Percentiles rank a stretch among this genome's conserved stretches.
phyloP scores from a whole-genome alignment of 1,140 invertebrate species.

The Sinonovacula constricta region DNA sequence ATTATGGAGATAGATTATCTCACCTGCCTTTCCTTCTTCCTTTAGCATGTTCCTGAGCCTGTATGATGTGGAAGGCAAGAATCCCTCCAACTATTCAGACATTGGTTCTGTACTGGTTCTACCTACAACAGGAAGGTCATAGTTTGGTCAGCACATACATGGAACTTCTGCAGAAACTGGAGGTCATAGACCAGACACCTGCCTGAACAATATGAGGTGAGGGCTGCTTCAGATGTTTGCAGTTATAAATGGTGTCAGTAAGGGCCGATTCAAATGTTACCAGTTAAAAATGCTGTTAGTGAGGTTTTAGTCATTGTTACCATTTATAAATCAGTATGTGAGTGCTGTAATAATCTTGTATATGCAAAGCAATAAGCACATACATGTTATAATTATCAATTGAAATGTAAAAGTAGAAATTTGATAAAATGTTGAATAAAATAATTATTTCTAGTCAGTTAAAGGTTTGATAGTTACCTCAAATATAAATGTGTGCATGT shows the following conservation, averaged over 20 bases:
- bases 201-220: not conserved
- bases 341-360: not conserved
- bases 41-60: conserved; percentile 65
- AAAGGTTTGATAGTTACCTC: no score
- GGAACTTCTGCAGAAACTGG: conserved; percentile 57
- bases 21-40: not conserved
- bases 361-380: conserved; percentile 1
- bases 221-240: not conserved
- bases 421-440: no score
- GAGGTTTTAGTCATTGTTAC: not conserved
- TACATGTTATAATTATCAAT: no score
- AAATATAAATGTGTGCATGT: no score
- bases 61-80: conserved; percentile 52
- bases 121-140: conserved; percentile 58
- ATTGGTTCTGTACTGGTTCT: conserved; percentile 68
- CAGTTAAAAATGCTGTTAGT: not conserved
- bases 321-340: not conserved
- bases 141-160: conserved; percentile 57
- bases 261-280: not conserved
- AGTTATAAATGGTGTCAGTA: not conserved
- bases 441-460: no score
- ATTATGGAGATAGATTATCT: not conserved
- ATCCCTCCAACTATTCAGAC: conserved; percentile 64
- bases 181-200: conserved; percentile 32
- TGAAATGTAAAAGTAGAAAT: no score